A percentile compares a stretch with the other conserved stretches of the same genome.
Conservation (phyloP, 2,113 vertebrate species). For the Ciconia maguari region DNA sequence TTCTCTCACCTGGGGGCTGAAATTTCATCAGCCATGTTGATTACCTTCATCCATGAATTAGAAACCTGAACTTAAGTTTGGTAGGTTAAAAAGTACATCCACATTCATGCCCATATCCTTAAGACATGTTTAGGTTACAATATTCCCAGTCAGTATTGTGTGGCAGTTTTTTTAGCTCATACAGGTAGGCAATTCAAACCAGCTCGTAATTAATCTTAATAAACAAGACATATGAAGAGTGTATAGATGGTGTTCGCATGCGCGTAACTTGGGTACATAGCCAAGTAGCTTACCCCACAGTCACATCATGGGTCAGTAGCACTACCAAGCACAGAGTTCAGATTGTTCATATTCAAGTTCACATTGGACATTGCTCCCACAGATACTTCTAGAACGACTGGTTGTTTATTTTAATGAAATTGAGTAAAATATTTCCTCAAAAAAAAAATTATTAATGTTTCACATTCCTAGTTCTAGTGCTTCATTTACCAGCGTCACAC, state of each 20-base stretch:
- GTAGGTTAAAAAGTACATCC: background rate
- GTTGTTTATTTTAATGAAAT: conserved; percentile 29
- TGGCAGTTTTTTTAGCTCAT: background rate
- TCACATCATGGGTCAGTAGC: background rate
- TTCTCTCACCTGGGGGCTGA: background rate
- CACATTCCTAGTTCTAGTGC: conserved; percentile 7
- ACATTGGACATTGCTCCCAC: background rate
- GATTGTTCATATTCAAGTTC: background rate
- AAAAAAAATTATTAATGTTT: background rate
- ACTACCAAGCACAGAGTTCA: background rate
- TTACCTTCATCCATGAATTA: background rate
- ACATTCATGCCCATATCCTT: background rate
- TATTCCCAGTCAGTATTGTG: background rate
- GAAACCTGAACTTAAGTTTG: background rate
- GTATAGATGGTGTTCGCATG: background rate
- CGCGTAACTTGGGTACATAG: background rate
- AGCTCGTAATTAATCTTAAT: background rate
- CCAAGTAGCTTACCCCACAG: background rate
- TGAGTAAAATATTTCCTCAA: background rate
- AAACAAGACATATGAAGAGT: background rate
- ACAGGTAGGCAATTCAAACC: background rate
- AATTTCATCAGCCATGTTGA: background rate
- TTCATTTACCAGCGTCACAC: conserved; percentile 24
- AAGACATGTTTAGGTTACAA: background rate
- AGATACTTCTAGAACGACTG: background rate